Base-by-base conservation (phyloP, 2,888 invertebrate genomes). In the Molorchus minor region DNA sequence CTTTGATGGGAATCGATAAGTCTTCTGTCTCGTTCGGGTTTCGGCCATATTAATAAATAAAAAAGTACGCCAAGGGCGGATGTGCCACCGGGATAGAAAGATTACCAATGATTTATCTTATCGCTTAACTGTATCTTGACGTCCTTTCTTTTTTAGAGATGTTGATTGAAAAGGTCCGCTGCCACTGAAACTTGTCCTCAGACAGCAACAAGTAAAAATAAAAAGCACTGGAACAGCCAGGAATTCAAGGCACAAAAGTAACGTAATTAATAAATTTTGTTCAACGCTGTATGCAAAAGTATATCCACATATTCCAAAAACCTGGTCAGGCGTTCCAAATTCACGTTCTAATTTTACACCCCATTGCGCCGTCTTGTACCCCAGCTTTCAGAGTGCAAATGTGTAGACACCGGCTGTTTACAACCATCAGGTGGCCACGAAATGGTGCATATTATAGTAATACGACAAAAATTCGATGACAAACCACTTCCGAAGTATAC, bases 41-140 rank as follows among this genome's bases (percentile, higher is more conserved):
- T 46, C 5, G 46, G 46, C 33, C 33, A 46, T 46, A 46, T 30
- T n/a, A 46, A 16, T 46, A 46, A 46, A 46, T 46, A 46, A 41
- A 33, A n/a, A n/a, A 12, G n/a, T n/a, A 33, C n/a, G 33, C 5
- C 33, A 7, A 3, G 5, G 5, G 33, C 10, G 12, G 12, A 33
- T 33, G 33, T 33, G 33, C 33, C 33, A 3, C 33, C 33, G 33
- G 12, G 12, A 33, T 33, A n/a, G 33, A 33, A 33, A 33, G 33
- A 33, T 33, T 33, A 33, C 12, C 33, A 12, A 5, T 33, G 33
- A 33, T 33, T 33, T 33, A 33, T 33, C 12, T 5, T 12, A 12
- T 33, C 33, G 33, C 33, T 10, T n/a, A 33, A n/a, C 7, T n/a
- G 33, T 33, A 33, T 10, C 3, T 33, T 33, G 3, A n/a, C 5